A percentile compares a stretch with the other conserved stretches of the same genome.
Conservation (phyloP, 1,140 invertebrate genomes). For the Pachypsylla venusta region DNA sequence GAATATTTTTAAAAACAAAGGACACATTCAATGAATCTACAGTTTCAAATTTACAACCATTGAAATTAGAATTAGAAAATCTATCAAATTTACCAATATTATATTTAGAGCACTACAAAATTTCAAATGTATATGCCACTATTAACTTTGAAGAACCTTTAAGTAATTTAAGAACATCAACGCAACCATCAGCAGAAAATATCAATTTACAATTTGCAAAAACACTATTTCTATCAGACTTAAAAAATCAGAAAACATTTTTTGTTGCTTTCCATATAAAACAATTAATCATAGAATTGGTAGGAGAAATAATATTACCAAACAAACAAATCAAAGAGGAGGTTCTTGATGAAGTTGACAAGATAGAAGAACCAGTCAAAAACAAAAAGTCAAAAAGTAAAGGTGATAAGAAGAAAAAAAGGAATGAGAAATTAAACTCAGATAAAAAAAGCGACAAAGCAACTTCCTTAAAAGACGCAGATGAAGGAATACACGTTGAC, state of each 20-base stretch:
- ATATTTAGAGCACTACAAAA: background rate
- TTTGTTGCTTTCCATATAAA: background rate
- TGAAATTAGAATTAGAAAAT: background rate
- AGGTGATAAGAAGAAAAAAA: background rate
- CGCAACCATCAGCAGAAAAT: background rate
- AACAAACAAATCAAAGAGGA: background rate
- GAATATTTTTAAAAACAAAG: background rate
- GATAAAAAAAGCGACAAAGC: background rate
- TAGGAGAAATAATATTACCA: background rate
- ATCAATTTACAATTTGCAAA: background rate
- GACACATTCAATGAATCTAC: background rate
- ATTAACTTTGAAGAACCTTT: constrained; percentile 1
- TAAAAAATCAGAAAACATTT: background rate
- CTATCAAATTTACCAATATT: background rate
- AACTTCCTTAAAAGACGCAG: background rate
- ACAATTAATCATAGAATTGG: background rate
- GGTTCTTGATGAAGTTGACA: background rate
- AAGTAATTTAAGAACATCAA: background rate
- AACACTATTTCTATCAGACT: background rate
- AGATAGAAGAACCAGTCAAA: background rate
- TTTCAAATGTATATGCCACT: background rate
- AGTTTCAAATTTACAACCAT: background rate
- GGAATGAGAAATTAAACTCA: background rate
- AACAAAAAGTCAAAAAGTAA: background rate
- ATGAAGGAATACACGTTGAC: background rate